Evolutionary conservation across 2,888 invertebrate species (phyloP), one percentile per base, ranked within the genome.

Genomic region (Tinea trinotella): DNA sequence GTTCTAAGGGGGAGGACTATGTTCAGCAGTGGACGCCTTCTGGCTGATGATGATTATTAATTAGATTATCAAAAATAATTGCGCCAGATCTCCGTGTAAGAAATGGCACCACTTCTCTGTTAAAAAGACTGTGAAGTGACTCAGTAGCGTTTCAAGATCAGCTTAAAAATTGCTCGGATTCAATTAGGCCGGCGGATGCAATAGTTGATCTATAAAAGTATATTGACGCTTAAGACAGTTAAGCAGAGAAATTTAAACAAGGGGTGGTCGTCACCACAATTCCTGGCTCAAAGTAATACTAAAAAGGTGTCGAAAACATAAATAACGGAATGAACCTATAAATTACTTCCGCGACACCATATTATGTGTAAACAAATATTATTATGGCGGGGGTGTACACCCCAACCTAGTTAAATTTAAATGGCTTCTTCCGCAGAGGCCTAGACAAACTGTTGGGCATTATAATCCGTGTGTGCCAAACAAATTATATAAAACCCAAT

Each of bases 401-500:
- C 35, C 40, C 19, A 46, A 19, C 46, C 10, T 46, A 19, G 46
- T 46, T 18, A 46, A 46, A 46, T 46, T 46, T 46, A 18, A 46
- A 46, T 19, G 17, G 46, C 19, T 46, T 19, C 46, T 46, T 46
- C 46, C 46, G 46, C n/a, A 19, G 40, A 17, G 46, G 46, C 46
- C 46, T 46, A 46, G 46, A 46, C 46, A 46, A 46, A 46, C 19
- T 18, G 46, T 2, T 17, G 46, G 46, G 46, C 46, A 19, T 15
- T 13, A 19, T 46, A 46, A 46, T 46, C n/a, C 17, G 15, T 15
- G 10, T 46, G n/a, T 46, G 17, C 18, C 46, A 46, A n/a, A n/a
- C n/a, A n/a, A 19, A 19, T 46, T 46, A 46, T 17, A 18, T 46
- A 46, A 46, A 40, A 30, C 30, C 7, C 30, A n/a, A 30, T 30